Conservation (phyloP, 2,888 invertebrate genomes). For the Drosophila cracens region DNA sequence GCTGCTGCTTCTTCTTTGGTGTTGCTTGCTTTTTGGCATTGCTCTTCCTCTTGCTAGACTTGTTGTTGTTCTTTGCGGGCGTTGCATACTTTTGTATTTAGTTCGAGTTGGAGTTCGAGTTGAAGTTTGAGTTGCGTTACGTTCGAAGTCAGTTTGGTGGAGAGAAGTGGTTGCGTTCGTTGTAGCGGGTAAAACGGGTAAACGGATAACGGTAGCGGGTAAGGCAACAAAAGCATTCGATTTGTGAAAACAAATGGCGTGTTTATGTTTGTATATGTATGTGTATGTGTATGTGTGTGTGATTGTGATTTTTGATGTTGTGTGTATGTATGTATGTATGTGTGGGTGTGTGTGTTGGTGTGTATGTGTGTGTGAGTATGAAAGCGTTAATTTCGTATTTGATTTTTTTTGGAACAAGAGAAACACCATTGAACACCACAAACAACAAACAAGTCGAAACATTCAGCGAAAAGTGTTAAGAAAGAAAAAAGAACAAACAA, state of each 20-base stretch:
- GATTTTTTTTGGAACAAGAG: constrained; percentile 47
- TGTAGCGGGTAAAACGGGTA: constrained; percentile 55
- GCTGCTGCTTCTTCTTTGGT: constrained; percentile 43
- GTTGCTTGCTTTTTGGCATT: constrained; percentile 67
- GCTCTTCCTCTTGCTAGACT: constrained; percentile 63
- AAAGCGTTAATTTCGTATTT: constrained; percentile 73
- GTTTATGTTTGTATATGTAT: constrained; percentile 5
- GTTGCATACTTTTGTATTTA: constrained; percentile 72
- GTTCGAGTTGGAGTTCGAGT: constrained; percentile 26
- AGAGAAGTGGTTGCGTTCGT: constrained; percentile 46
- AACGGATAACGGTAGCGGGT: constrained; percentile 59
- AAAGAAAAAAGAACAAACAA: constrained; percentile 69
- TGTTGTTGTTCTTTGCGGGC: constrained; percentile 56
- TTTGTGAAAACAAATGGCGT: constrained; percentile 60
- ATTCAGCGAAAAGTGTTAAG: constrained; percentile 75
- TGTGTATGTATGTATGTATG: constrained; percentile 4
- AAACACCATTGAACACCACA: constrained; percentile 76
- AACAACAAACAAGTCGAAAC: constrained; percentile 80
- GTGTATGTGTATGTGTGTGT: neutral
- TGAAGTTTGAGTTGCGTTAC: constrained; percentile 9
- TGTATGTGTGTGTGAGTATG: constrained; percentile 67
- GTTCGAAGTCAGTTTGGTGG: constrained; percentile 30
- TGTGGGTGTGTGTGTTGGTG: neutral
- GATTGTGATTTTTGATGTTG: constrained; percentile 13
- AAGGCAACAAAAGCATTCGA: constrained; percentile 75